Evolutionary conservation across 2,113 vertebrate species (phyloP).

Genomic region (Crotophaga sulcirostris): DNA sequence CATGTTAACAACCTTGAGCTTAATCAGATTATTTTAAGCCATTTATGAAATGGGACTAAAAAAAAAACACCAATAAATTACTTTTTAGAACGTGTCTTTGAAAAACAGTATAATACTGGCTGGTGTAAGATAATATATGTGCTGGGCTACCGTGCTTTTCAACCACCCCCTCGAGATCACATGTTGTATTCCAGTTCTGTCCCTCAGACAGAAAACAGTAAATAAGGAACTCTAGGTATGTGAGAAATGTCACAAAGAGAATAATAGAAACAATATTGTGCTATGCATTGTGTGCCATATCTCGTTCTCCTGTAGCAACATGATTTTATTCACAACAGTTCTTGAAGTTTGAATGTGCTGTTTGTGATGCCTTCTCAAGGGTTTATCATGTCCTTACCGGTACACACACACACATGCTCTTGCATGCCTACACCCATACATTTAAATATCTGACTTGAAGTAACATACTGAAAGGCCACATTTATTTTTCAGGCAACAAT

Average conservation of each 20-base stretch:
- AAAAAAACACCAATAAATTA: background rate
- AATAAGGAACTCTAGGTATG: background rate
- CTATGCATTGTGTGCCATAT: accelerated
- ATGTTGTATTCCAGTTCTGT: background rate
- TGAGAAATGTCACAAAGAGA: background rate
- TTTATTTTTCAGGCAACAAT: background rate
- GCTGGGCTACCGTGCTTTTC: background rate
- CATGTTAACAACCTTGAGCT: background rate
- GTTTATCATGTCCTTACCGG: background rate
- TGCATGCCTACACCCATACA: background rate
- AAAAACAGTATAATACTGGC: background rate
- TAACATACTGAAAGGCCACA: background rate
- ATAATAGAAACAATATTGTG: background rate
- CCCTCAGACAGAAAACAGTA: background rate
- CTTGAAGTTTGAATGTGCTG: background rate
- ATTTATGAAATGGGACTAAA: background rate
- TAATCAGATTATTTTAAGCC: background rate
- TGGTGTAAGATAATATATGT: background rate
- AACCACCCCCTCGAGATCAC: background rate
- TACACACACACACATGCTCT: accelerated
- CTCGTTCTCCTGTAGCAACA: background rate
- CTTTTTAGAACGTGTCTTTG: background rate
- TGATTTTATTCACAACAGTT: background rate
- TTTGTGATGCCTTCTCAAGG: background rate
- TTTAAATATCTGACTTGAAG: background rate